Percentiles rank a stretch among this genome's conserved stretches.
Evolutionary conservation across 2,888 invertebrate genomes (phyloP).

Genomic region (Andrena minutula): DNA sequence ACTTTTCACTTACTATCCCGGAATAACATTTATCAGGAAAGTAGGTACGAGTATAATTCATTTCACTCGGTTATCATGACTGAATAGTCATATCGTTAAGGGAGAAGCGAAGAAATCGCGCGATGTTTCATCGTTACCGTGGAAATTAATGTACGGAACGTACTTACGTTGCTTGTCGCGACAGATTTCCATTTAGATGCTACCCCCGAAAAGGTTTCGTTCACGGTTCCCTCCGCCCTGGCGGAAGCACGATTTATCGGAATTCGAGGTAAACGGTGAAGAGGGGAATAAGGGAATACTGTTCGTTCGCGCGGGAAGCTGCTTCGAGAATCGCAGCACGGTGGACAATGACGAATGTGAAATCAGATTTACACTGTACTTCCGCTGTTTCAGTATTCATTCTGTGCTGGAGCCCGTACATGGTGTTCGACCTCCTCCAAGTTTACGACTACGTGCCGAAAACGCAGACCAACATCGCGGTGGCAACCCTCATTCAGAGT

Average conservation of each 20-base stretch:
- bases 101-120: too few relatives aligned
- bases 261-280: neutral
- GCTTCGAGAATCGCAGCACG: neutral
- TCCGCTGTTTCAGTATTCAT: slow-evolving; percentile 91
- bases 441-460: slow-evolving; percentile 93
- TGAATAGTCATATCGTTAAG: too few relatives aligned
- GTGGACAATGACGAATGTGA: neutral
- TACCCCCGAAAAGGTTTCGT: neutral
- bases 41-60: too few relatives aligned
- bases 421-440: slow-evolving; percentile 95
- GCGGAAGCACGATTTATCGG: neutral
- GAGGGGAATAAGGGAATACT: neutral
- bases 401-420: slow-evolving; percentile 97
- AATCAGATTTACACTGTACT: slow-evolving; percentile 7
- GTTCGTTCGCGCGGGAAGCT: neutral
- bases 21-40: too few relatives aligned
- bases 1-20: too few relatives aligned
- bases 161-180: too few relatives aligned
- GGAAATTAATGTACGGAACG: too few relatives aligned
- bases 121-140: too few relatives aligned
- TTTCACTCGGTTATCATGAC: too few relatives aligned
- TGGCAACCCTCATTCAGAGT: slow-evolving; percentile 96
- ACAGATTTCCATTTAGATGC: slow-evolving; percentile 2
- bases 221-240: neutral
- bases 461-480: slow-evolving; percentile 92